Conservation (phyloP, 2,797 vertebrate genomes). For the Spinus olivaceus region DNA sequence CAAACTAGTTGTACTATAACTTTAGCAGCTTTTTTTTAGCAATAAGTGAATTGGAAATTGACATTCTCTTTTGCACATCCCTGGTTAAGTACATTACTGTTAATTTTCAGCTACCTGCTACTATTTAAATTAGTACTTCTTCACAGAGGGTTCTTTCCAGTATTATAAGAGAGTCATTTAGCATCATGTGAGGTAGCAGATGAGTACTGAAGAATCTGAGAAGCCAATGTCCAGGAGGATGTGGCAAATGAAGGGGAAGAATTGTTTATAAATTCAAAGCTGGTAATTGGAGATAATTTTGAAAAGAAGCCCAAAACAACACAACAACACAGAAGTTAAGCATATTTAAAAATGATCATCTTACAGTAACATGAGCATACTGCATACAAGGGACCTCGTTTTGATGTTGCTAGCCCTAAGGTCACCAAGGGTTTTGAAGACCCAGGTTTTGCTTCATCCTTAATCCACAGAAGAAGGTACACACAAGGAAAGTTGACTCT, state of each 20-base stretch:
- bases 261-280: neutral
- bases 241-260: neutral
- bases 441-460: neutral
- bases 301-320: neutral
- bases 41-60: neutral
- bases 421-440: neutral
- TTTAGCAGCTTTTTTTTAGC: neutral
- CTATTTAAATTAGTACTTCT: neutral
- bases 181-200: neutral
- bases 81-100: neutral
- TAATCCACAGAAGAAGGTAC: neutral
- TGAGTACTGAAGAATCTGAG: neutral
- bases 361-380: neutral
- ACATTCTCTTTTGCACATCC: neutral
- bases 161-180: neutral
- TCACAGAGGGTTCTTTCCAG: neutral
- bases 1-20: neutral
- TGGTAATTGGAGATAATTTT: neutral
- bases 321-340: neutral
- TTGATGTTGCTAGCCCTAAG: neutral
- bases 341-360: neutral
- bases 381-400: neutral
- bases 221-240: neutral
- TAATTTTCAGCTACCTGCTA: neutral
- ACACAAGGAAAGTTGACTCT: neutral